Evolutionary conservation across 2,797 vertebrate species (phyloP).

Genomic region (Denticeps clupeoides): DNA sequence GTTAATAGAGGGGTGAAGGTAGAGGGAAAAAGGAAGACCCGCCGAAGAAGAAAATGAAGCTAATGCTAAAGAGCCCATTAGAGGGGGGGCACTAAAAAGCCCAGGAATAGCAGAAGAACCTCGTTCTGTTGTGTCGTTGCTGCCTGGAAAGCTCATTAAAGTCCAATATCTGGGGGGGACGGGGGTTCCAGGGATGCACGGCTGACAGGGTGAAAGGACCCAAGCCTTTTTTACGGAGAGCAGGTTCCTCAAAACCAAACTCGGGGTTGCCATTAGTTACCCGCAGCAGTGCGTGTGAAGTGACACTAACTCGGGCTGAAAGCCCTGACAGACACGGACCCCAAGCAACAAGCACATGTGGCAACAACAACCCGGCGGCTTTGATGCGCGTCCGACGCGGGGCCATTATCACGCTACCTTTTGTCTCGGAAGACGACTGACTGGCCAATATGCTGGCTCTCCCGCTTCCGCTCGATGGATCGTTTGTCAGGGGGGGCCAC

Average conservation of each 20-base stretch:
- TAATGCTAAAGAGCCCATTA: conserved; percentile 19
- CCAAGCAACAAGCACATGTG: conserved; percentile 40
- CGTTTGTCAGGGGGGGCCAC: conserved; percentile 36
- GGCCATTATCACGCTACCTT: conserved; percentile 37
- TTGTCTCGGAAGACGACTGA: conserved; percentile 33
- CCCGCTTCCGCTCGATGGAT: conserved; percentile 30
- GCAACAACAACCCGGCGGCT: conserved; percentile 32
- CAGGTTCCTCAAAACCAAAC: conserved; percentile 19
- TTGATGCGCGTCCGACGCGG: conserved; percentile 37
- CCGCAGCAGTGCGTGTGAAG: conserved; percentile 19
- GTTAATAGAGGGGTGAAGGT: background rate
- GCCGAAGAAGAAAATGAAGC: conserved; percentile 12
- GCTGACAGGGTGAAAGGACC: conserved; percentile 28
- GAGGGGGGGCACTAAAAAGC: conserved; percentile 14
- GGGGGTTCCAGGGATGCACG: conserved; percentile 16
- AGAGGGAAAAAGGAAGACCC: conserved; percentile 7
- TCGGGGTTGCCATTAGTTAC: conserved; percentile 39
- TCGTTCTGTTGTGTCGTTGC: conserved; percentile 13
- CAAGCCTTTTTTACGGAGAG: conserved; percentile 19
- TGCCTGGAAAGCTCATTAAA: conserved; percentile 20
- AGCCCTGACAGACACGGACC: conserved; percentile 28
- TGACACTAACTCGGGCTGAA: conserved; percentile 30
- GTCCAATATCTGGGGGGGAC: no score
- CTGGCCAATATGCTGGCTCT: conserved; percentile 37
- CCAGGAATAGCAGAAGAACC: conserved; percentile 15